These are phyloP conservation scores for Pundamilia nyererei DNA, from an alignment of 2,113 vertebrate genomes.

Conservation along the genomic window DNA sequence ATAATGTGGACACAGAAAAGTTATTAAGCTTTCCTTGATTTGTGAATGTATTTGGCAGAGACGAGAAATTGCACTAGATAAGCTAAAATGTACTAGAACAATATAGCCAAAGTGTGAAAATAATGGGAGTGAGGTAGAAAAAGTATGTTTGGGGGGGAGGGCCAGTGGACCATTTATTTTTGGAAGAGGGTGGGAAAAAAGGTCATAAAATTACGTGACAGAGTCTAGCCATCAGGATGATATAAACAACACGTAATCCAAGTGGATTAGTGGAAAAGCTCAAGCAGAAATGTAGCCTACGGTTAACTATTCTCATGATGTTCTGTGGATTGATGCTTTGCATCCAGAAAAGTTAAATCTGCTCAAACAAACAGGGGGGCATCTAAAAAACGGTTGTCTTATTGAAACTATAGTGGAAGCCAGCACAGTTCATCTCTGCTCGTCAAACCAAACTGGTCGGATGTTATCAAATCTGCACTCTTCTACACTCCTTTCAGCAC, in stretches of 20 bases:
- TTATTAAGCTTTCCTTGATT: background rate
- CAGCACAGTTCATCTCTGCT: background rate
- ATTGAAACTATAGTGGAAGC: background rate
- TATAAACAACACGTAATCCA: constrained; percentile 56
- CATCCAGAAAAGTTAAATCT: background rate
- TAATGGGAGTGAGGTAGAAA: background rate
- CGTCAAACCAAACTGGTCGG: background rate
- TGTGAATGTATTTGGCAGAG: constrained; percentile 31
- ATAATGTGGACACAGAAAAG: background rate
- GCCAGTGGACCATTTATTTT: constrained; percentile 24
- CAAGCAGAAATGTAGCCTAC: constrained; percentile 49
- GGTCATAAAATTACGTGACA: constrained; percentile 41
- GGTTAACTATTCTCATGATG: constrained; percentile 26
- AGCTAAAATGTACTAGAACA: constrained; percentile 1
- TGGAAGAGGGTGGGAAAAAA: background rate
- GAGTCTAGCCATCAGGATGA: constrained; percentile 53
- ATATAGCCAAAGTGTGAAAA: background rate
- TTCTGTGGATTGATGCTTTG: constrained; percentile 29
- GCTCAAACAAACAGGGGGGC: background rate
- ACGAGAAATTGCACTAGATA: constrained; percentile 41
- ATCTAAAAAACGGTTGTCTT: background rate
- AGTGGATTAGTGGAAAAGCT: constrained; percentile 62
- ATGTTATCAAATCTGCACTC: constrained; percentile 8
- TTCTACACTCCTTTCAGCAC: constrained; percentile 2
- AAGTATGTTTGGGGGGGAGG: background rate